phyloP scores from a whole-genome alignment of 2,888 invertebrate genomes.

The Protophormia terraenovae region DNA sequence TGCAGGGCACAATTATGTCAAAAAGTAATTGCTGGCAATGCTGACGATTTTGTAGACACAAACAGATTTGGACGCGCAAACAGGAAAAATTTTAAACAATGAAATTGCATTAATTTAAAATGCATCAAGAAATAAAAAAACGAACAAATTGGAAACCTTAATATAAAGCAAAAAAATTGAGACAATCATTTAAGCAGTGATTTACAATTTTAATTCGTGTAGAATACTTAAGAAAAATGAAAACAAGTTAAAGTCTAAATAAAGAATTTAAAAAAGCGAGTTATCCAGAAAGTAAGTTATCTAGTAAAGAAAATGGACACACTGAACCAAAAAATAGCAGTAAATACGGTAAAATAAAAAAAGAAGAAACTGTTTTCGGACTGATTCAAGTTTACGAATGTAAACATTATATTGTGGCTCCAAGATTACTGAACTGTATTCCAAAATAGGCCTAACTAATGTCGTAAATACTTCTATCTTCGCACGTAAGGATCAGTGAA shows the following conservation, averaged over 20 bases:
- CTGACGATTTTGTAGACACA: neutral
- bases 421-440: no score
- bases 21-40: constrained; percentile 69
- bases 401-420: no score
- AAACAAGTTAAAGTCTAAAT: neutral
- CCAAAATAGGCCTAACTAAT: no score
- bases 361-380: no score
- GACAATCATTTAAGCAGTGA: constrained; percentile 36
- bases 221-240: neutral
- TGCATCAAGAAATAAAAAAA: neutral
- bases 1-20: constrained; percentile 69
- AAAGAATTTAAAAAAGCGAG: neutral
- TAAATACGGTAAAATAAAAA: no score
- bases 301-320: no score
- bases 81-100: constrained; percentile 62
- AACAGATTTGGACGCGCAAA: constrained; percentile 21
- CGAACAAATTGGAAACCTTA: neutral
- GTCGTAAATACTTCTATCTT: no score
- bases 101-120: constrained; percentile 69
- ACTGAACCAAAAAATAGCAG: no score
- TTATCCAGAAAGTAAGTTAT: neutral
- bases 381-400: no score
- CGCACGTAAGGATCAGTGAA: no score
- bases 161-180: constrained; percentile 21
- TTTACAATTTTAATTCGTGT: constrained; percentile 31